Evolutionary conservation across 2,888 invertebrate species (phyloP).

Genomic region (Clivina fossor): DNA sequence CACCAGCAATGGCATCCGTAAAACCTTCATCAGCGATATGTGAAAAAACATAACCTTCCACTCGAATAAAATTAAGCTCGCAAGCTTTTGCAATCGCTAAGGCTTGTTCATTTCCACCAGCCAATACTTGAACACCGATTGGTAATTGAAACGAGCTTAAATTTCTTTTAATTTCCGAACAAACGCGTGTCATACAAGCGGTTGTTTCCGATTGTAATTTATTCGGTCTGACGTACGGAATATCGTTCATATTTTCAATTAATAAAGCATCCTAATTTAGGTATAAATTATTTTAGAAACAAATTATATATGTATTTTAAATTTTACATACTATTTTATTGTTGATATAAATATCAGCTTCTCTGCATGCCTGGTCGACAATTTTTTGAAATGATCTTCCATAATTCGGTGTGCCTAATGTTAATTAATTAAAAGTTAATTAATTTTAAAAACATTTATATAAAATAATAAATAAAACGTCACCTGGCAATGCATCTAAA

Average conservation of each 20-base stretch:
- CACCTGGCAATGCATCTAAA: conserved; percentile 69
- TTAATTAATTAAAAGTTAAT: conserved; percentile 5
- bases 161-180: conserved; percentile 58
- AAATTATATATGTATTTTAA: conserved; percentile 3
- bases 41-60: conserved; percentile 76
- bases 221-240: conserved; percentile 66
- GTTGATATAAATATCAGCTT: conserved; percentile 63
- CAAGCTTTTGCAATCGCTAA: conserved; percentile 73
- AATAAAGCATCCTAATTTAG: conserved; percentile 65
- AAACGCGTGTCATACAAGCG: conserved; percentile 68
- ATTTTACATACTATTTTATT: conserved; percentile 57
- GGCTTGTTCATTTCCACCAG: conserved; percentile 75
- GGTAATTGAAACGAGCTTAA: conserved; percentile 56
- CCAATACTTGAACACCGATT: conserved; percentile 70
- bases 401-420: conserved; percentile 64
- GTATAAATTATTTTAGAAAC: conserved; percentile 13
- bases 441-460: conserved; percentile 1
- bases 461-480: conserved; percentile 29
- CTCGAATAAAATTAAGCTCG: conserved; percentile 70
- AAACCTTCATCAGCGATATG: conserved; percentile 83
- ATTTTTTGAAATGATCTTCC: conserved; percentile 57
- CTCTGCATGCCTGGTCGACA: conserved; percentile 60
- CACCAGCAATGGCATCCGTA: conserved; percentile 74
- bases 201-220: conserved; percentile 67
- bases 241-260: conserved; percentile 79